These are phyloP conservation scores for Strigops habroptila DNA, from an alignment of 2,113 vertebrate genomes.

Conservation along the genomic window DNA sequence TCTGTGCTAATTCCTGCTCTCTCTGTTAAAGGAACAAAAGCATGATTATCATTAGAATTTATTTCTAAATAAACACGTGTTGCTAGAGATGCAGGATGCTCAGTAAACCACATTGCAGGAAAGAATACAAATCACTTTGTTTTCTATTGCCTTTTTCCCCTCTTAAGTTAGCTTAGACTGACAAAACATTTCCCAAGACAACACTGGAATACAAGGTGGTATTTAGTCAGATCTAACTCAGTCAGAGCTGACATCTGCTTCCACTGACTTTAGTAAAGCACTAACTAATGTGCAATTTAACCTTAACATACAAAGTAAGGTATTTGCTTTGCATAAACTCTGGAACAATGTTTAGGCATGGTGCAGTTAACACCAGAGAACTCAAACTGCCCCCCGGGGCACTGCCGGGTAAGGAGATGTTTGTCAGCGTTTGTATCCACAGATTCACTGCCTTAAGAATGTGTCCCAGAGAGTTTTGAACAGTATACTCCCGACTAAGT, in stretches of 20 bases:
- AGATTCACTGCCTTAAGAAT: not conserved
- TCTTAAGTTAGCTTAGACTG: not conserved
- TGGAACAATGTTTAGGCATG: not conserved
- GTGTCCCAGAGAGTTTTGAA: not conserved
- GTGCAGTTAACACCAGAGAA: not conserved
- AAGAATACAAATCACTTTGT: constrained; percentile 20
- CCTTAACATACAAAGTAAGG: not conserved
- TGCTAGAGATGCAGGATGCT: constrained; percentile 26
- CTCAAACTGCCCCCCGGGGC: not conserved
- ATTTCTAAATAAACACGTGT: constrained; percentile 47
- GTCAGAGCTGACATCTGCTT: not conserved
- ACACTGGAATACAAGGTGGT: not conserved
- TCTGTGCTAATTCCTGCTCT: constrained; percentile 2
- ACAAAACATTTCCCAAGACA: not conserved
- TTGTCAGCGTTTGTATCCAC: not conserved
- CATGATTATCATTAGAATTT: not conserved
- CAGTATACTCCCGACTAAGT: not conserved
- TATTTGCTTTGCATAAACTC: not conserved
- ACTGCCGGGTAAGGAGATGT: not conserved
- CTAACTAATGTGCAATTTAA: not conserved
- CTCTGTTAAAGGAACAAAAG: constrained; percentile 11
- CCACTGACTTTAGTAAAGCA: not conserved
- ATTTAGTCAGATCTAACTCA: not conserved
- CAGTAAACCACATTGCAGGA: constrained; percentile 28
- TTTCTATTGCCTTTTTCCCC: not conserved